A percentile compares a stretch with the other conserved stretches of the same genome.
phyloP scores from a whole-genome alignment of 1,140 invertebrate genomes.

The Eubasilissa regina region DNA sequence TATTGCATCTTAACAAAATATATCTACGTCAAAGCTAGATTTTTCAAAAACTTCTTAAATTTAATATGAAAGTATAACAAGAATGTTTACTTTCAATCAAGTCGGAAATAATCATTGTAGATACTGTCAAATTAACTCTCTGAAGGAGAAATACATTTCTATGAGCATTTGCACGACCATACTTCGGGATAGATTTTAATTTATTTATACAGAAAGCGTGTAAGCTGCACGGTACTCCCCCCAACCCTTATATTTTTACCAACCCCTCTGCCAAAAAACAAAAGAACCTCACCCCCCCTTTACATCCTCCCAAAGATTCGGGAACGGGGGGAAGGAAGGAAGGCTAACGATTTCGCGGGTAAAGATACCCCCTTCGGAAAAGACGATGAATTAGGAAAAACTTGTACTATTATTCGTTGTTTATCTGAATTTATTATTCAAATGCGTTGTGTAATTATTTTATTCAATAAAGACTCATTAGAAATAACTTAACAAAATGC shows the following conservation, averaged over 20 bases:
- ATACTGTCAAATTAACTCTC: conserved; percentile 5
- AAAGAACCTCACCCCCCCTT: conserved; percentile 43
- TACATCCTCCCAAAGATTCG: conserved; percentile 43
- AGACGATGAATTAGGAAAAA: background rate
- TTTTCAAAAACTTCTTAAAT: no score
- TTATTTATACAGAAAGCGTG: conserved; percentile 52
- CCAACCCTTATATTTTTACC: conserved; percentile 34
- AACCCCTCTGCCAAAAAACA: conserved; percentile 42
- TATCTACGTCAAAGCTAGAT: no score
- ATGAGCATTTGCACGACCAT: background rate
- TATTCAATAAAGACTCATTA: no score
- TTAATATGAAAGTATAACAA: no score
- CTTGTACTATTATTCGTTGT: no score
- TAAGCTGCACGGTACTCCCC: conserved; percentile 37
- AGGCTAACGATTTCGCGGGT: conserved; percentile 47
- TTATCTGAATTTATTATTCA: no score
- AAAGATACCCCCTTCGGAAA: conserved; percentile 42
- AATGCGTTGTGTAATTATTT: no score
- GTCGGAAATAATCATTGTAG: background rate
- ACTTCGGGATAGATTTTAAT: conserved; percentile 41
- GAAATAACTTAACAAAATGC: no score
- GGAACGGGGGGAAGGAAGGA: conserved; percentile 17
- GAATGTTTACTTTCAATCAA: background rate
- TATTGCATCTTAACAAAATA: no score
- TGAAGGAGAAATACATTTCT: conserved; percentile 17